A percentile compares a stretch with the other conserved stretches of the same genome.
Evolutionary conservation across 2,888 invertebrate species (phyloP).

Genomic region (Panorpa germanica): DNA sequence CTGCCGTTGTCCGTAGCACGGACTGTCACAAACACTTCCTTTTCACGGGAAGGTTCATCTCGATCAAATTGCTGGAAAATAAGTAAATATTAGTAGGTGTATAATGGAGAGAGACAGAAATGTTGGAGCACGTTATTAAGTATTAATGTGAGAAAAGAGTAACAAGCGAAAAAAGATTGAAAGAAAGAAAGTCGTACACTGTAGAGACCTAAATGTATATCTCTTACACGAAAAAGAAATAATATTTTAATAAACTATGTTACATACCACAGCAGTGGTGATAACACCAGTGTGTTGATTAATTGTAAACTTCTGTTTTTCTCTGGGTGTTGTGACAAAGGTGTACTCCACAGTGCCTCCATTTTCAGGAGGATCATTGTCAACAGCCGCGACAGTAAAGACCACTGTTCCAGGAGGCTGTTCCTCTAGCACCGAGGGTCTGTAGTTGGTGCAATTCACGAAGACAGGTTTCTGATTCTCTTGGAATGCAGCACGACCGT

Average conservation of each 20-base stretch:
- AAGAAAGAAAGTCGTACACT: too few species aligned
- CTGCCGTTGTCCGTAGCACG: constrained; percentile 85
- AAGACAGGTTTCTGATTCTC: constrained; percentile 82
- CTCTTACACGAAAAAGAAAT: too few species aligned
- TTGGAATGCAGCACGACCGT: too few species aligned
- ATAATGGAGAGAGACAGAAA: neutral
- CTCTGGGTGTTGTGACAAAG: constrained; percentile 55
- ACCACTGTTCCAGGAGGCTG: constrained; percentile 54
- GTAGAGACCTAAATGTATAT: too few species aligned
- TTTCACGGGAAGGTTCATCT: constrained; percentile 72
- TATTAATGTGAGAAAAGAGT: too few species aligned
- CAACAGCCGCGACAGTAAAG: constrained; percentile 27
- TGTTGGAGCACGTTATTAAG: neutral
- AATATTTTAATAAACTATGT: too few species aligned
- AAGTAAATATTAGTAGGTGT: neutral
- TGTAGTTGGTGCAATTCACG: constrained; percentile 64
- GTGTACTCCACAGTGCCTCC: constrained; percentile 71
- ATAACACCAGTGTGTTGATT: constrained; percentile 59
- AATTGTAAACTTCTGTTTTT: constrained; percentile 61
- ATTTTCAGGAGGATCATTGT: constrained; percentile 41
- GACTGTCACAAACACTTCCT: constrained; percentile 60
- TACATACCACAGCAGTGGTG: constrained; percentile 50
- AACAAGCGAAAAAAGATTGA: too few species aligned
- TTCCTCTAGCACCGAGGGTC: constrained; percentile 64
- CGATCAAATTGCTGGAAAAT: constrained; percentile 70